Percentiles rank a stretch among this genome's conserved stretches.
phyloP scores from a whole-genome alignment of 2,797 vertebrate species.

The Coregonus suidteri region DNA sequence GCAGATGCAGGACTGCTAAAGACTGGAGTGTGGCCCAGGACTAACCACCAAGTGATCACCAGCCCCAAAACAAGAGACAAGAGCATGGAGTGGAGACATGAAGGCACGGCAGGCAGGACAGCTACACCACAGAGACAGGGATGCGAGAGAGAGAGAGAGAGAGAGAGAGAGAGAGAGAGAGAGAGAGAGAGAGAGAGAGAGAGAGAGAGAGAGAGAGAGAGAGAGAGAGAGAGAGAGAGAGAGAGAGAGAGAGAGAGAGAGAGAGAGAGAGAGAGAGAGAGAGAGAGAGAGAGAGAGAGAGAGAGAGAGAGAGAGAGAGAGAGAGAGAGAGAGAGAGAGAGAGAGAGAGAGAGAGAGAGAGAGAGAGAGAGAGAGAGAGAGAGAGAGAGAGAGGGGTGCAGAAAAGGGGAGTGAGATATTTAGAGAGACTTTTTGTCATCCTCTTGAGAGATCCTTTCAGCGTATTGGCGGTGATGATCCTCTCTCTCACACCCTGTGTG shows the following conservation, averaged over 20 bases:
- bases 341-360: too few relatives aligned
- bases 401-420: conserved; percentile 18
- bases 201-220: too few relatives aligned
- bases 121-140: not conserved
- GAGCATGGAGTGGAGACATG: conserved; percentile 35
- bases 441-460: conserved; percentile 43
- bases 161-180: too few relatives aligned
- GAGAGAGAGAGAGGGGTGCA: not conserved
- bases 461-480: conserved; percentile 35
- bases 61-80: conserved; percentile 49
- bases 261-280: not conserved
- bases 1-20: conserved; percentile 59
- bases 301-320: too few relatives aligned
- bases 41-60: conserved; percentile 42
- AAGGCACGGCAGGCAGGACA: conserved; percentile 37
- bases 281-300: not conserved
- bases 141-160: not conserved
- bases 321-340: too few relatives aligned
- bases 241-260: not conserved
- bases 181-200: too few relatives aligned
- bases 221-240: not conserved
- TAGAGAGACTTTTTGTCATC: conserved; percentile 45
- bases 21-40: conserved; percentile 61
- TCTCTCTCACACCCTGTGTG: not conserved
- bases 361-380: too few relatives aligned